These are phyloP conservation scores for Cremastinae sp. DNA, from an alignment of 2,888 invertebrate genomes.

Conservation along the genomic window DNA sequence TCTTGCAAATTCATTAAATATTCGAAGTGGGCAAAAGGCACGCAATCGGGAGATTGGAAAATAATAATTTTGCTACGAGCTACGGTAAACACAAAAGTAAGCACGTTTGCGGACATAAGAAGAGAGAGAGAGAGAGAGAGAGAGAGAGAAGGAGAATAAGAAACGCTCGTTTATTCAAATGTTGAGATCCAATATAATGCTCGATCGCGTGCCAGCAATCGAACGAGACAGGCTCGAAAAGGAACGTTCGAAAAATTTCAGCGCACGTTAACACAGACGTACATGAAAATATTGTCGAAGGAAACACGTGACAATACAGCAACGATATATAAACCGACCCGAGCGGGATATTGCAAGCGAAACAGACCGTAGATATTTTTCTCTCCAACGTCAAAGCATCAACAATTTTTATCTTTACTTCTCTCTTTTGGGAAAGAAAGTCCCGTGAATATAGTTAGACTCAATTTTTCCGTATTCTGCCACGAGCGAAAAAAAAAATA, in stretches of 20 bases:
- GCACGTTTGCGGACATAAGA: conserved; percentile 12
- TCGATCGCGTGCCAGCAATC: conserved; percentile 55
- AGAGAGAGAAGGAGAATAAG: conserved; percentile 32
- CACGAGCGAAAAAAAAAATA: not conserved
- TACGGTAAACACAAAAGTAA: conserved; percentile 33
- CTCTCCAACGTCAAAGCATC: not conserved
- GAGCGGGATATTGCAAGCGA: not conserved
- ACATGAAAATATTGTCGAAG: conserved; percentile 40
- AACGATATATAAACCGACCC: conserved; percentile 3
- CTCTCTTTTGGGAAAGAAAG: too few species aligned
- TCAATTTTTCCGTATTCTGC: not conserved
- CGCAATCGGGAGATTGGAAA: conserved; percentile 41
- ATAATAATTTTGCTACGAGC: conserved; percentile 44
- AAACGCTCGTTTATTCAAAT: conserved; percentile 47
- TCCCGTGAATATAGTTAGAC: not conserved
- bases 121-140: not conserved
- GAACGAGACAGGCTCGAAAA: conserved; percentile 47
- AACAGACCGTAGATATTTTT: conserved; percentile 6
- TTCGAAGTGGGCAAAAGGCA: conserved; percentile 49
- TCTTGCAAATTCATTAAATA: conserved; percentile 47
- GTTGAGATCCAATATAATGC: conserved; percentile 50
- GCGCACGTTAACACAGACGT: not conserved
- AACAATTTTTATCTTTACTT: too few species aligned
- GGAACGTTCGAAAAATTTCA: conserved; percentile 24
- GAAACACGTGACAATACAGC: conserved; percentile 10